Evolutionary conservation across 2,113 vertebrate genomes (phyloP).

Genomic region (Gopherus flavomarginatus): DNA sequence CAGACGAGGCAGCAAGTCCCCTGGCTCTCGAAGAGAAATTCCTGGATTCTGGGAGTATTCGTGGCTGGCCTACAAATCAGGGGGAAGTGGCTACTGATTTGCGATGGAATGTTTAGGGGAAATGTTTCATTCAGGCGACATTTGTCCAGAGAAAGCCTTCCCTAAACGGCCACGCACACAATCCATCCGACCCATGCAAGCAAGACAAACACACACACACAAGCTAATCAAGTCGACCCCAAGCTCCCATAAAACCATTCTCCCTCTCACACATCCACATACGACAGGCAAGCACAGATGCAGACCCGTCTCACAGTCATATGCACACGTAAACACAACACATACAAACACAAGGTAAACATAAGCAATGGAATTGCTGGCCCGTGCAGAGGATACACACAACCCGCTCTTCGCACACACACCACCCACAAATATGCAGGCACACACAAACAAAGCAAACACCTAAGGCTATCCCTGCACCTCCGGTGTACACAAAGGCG

Average conservation of each 20-base stretch:
- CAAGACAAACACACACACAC: fast-evolving
- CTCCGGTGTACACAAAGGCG: neutral
- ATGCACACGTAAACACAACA: neutral
- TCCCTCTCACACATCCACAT: neutral
- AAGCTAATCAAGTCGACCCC: neutral
- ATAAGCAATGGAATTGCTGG: neutral
- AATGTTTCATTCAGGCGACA: fast-evolving
- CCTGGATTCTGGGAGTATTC: neutral
- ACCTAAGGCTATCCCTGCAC: neutral
- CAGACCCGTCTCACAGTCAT: neutral
- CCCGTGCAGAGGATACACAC: neutral
- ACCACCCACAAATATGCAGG: too few species aligned
- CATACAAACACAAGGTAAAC: neutral
- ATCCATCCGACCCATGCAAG: fast-evolving
- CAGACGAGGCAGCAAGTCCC: neutral
- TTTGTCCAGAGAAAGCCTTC: fast-evolving
- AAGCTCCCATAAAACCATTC: neutral
- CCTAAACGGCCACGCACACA: neutral
- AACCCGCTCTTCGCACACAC: neutral
- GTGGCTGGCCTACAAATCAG: neutral
- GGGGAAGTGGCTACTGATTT: neutral
- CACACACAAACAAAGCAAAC: neutral
- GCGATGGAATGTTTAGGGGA: neutral
- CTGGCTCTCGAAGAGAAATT: neutral
- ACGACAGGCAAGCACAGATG: neutral